Percentiles rank a stretch among this genome's conserved stretches.
Evolutionary conservation across 2,888 invertebrate genomes (phyloP).

Genomic region (Drosophila siamana): DNA sequence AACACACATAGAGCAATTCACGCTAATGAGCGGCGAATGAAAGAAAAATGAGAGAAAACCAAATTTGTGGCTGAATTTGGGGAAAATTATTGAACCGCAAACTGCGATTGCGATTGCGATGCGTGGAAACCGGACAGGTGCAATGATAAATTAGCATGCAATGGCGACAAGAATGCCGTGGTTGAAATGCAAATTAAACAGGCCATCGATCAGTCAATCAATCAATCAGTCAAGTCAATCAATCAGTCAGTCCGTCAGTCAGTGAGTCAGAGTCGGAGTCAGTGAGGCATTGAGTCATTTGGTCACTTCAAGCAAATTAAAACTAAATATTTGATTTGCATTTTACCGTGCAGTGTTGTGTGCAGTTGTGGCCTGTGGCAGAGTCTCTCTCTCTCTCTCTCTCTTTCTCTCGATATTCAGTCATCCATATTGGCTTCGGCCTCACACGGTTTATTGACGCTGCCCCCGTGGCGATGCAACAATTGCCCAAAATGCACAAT

Average conservation of each 20-base stretch:
- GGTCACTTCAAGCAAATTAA: slow-evolving; percentile 48
- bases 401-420: no score
- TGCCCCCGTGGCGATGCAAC: slow-evolving; percentile 1
- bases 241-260: slow-evolving; percentile 40
- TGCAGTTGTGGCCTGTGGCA: slow-evolving; percentile 16
- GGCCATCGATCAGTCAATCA: slow-evolving; percentile 18
- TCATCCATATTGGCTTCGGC: slow-evolving; percentile 2
- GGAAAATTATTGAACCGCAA: slow-evolving; percentile 44
- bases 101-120: no score
- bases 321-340: slow-evolving; percentile 58
- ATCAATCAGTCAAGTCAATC: slow-evolving; percentile 30
- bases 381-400: no score
- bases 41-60: slow-evolving; percentile 2
- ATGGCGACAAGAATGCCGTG: slow-evolving; percentile 17
- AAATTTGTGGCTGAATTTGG: slow-evolving; percentile 10
- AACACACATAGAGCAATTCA: not conserved
- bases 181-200: slow-evolving; percentile 42
- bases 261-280: slow-evolving; percentile 23
- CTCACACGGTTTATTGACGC: not conserved
- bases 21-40: slow-evolving; percentile 8
- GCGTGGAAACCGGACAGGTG: slow-evolving; percentile 33
- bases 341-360: slow-evolving; percentile 14
- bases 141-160: slow-evolving; percentile 50
- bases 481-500: slow-evolving; percentile 2
- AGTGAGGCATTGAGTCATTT: slow-evolving; percentile 34